Base-by-base conservation (phyloP, 2,113 vertebrate species). In the Echinops telfairi region DNA sequence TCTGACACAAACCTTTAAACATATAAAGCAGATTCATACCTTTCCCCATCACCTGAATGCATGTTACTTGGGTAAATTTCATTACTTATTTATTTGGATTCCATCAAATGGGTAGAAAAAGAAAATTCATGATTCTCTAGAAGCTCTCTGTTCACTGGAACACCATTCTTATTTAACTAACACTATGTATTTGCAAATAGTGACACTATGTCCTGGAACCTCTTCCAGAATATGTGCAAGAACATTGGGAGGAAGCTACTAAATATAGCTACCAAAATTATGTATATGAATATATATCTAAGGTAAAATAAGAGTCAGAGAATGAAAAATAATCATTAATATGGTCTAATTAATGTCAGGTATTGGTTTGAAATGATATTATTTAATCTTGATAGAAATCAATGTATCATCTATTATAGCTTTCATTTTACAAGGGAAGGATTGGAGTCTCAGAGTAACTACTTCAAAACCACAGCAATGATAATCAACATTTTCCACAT, bases 391-490 rank as follows among this genome's bases (percentile, higher is more conserved):
- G 60, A 53, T 73, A n/a, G 0, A 1, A 62, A 75, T 68, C 11
- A 85, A 5, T 4, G 17, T 66, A 27, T 73, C 68, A 80, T 60
- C 29, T 58, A 20, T 64, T 68, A 66, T 33, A 62, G 25, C 38
- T 68, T 36, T 81, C 15, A 85, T 71, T 92, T 92, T 85, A 16
- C 4, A 73, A 66, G 66, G 80, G 36, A 86, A 90, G 60, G 36
- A 66, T 73, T 60, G 43, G 43, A 79, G 6, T 70, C 87, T 81
- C 20, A 70, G 93, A 80, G n/a, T 53, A 82, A 47, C 40, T 58
- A 15, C 17, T 43, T 88, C 31, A 86, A 25, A 92, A 60, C 90
- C 40, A 25, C 38, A 68, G 40, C 62, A 29, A 66, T 71, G 70
- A 38, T 66, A 73, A 36, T 17, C 53, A 81, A 20, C 16, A 36